Evolutionary conservation across 2,113 vertebrate species (phyloP).

Genomic region (Erythrolamprus reginae): DNA sequence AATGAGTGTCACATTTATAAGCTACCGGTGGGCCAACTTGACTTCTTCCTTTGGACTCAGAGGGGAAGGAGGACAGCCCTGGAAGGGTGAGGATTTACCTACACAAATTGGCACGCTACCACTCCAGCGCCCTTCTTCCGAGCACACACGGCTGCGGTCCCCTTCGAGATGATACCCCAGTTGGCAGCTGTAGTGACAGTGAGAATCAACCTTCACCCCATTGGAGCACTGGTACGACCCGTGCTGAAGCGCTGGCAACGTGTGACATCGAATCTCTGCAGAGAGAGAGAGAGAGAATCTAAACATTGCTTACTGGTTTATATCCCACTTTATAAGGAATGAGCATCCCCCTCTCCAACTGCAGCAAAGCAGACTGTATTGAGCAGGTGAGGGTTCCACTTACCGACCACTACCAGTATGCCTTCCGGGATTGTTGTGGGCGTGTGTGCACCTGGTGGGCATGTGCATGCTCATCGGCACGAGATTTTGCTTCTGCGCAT

Average conservation of each 20-base stretch:
- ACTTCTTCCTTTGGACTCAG: background rate
- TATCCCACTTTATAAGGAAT: background rate
- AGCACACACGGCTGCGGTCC: conserved; percentile 80
- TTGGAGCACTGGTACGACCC: conserved; percentile 84
- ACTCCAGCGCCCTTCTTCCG: conserved; percentile 81
- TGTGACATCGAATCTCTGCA: conserved; percentile 82
- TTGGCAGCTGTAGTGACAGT: conserved; percentile 84
- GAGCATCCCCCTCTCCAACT: background rate
- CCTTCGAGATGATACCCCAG: conserved; percentile 85
- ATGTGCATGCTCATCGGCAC: no score
- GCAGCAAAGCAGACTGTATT: background rate
- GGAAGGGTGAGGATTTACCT: conserved; percentile 72
- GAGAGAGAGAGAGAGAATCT: background rate
- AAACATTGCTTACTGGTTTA: background rate
- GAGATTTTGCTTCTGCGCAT: no score
- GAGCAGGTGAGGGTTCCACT: no score
- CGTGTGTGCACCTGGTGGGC: no score
- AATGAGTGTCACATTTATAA: background rate
- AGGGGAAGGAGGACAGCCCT: background rate
- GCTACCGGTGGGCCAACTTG: fast-evolving
- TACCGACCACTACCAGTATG: no score
- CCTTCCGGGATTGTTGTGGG: no score
- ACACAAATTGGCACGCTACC: conserved; percentile 83
- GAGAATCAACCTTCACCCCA: conserved; percentile 82
- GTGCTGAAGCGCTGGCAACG: conserved; percentile 74